Evolutionary conservation across 2,888 invertebrate species (phyloP).

Genomic region (Drosophila greeni): DNA sequence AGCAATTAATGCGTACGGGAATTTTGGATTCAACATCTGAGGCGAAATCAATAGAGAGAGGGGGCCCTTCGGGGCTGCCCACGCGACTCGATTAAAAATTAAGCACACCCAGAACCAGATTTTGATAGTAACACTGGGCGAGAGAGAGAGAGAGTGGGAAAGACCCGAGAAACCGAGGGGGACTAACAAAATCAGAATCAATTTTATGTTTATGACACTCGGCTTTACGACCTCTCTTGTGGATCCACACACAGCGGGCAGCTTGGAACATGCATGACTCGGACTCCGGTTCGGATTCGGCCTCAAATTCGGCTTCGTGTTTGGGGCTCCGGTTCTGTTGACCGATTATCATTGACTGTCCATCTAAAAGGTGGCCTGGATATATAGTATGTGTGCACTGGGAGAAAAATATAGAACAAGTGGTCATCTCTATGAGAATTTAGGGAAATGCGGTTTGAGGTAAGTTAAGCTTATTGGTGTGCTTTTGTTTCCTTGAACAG

Average conservation of each 20-base stretch:
- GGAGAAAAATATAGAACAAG: neutral
- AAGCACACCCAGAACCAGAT: slow-evolving; percentile 29
- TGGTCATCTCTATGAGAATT: no score
- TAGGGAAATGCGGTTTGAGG: no score
- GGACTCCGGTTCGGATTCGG: slow-evolving; percentile 8
- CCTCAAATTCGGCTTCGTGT: slow-evolving; percentile 7
- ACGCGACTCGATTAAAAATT: slow-evolving; percentile 42
- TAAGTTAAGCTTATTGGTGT: neutral
- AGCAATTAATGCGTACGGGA: slow-evolving; percentile 57
- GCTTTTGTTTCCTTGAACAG: neutral
- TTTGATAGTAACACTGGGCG: slow-evolving; percentile 1
- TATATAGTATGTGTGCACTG: slow-evolving; percentile 1
- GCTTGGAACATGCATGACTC: slow-evolving; percentile 20
- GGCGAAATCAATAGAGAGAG: slow-evolving; percentile 32
- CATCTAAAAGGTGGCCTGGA: slow-evolving; percentile 28
- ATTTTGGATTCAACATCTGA: slow-evolving; percentile 32
- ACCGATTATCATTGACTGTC: slow-evolving; percentile 28
- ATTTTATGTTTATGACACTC: slow-evolving; percentile 67
- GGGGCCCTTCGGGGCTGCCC: slow-evolving; percentile 7
- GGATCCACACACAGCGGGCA: slow-evolving; percentile 49
- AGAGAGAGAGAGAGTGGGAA: slow-evolving; percentile 32
- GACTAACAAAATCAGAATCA: slow-evolving; percentile 52
- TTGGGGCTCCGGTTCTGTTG: slow-evolving; percentile 17
- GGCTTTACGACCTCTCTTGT: slow-evolving; percentile 37
- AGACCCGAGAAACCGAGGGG: slow-evolving; percentile 10